Base-by-base conservation (phyloP, 1,140 invertebrate genomes). In the Oppia nitens region DNA sequence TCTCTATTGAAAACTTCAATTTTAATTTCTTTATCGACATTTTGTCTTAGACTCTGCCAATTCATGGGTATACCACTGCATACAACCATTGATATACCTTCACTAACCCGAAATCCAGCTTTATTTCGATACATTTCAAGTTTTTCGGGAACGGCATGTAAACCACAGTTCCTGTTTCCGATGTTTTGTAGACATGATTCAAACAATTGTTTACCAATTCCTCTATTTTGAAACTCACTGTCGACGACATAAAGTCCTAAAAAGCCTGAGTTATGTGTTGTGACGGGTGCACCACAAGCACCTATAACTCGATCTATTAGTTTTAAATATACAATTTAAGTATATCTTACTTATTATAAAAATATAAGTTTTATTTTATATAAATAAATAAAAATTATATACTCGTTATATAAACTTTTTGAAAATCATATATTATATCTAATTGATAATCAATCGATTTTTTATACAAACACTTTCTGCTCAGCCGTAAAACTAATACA, bases 171-270 rank as follows among this genome's bases (percentile, higher is more conserved):
- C 14, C 47, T 14, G 20, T 57, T 23, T 17, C 56, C 47, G 40
- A 57, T 3, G 12, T 28, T 6, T 24, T 50, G 2, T n/a, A 57
- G 1, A 40, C 47, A 50, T n/a, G 24, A n/a, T 17, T 48, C 23
- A 24, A 57, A 66, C 45, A 66, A 47, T 60, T 66, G 45, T 3
- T 25, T 28, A 20, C 65, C 65, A 52, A 66, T 54, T 12, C 65
- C 65, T 9, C n/a, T 25, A 11, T 61, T 55, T 45, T 59, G 61
- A 49, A 60, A 64, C 20, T 63, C 28, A 21, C 59, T 56, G 1
- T 57, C 47, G 12, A 64, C 63, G 2, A 47, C 56, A 28, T 66
- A 66, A 0, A 66, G 23, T 3, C 65, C 65, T 25, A 66, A 23
- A 58, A 66, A 66, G 3, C 58, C 57, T 4, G 66, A 49, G 21